These are phyloP conservation scores for Eustalomyia histrio DNA, from an alignment of 2,888 invertebrate species.

Conservation along the genomic window DNA sequence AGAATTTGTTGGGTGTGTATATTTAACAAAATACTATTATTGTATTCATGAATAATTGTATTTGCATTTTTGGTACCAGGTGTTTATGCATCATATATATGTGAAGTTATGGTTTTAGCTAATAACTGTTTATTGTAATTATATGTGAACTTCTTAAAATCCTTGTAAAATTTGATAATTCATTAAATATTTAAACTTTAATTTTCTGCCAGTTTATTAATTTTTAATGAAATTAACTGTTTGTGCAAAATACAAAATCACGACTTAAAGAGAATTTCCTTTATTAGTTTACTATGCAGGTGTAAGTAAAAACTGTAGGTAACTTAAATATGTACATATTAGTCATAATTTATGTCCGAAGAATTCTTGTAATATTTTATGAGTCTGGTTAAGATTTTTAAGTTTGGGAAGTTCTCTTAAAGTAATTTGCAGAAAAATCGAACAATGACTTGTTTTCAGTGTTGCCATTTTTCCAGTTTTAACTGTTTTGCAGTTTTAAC, in stretches of 20 bases:
- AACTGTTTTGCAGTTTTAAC: too few relatives aligned
- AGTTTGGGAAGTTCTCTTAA: too few relatives aligned
- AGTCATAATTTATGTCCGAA: too few relatives aligned
- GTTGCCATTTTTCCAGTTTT: too few relatives aligned
- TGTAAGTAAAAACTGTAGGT: too few relatives aligned
- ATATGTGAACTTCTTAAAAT: constrained; percentile 38
- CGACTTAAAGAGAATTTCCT: neutral
- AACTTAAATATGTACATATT: too few relatives aligned
- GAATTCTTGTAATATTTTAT: too few relatives aligned
- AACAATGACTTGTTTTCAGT: too few relatives aligned
- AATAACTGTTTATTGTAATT: constrained; percentile 38
- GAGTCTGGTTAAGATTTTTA: too few relatives aligned
- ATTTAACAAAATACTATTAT: neutral
- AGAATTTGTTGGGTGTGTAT: too few relatives aligned
- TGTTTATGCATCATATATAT: constrained; percentile 58
- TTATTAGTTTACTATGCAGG: too few relatives aligned
- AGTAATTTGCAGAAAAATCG: too few relatives aligned
- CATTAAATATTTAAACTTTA: constrained; percentile 60
- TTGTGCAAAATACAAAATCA: constrained; percentile 26
- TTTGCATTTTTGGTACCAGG: constrained; percentile 46
- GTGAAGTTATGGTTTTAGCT: constrained; percentile 46
- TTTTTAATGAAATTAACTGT: constrained; percentile 34
- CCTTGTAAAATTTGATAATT: constrained; percentile 28
- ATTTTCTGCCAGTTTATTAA: constrained; percentile 45
- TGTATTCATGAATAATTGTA: neutral